These are phyloP conservation scores for Coranthus polyacanthus DNA, from an alignment of 2,797 vertebrate species.

Conservation along the genomic window DNA sequence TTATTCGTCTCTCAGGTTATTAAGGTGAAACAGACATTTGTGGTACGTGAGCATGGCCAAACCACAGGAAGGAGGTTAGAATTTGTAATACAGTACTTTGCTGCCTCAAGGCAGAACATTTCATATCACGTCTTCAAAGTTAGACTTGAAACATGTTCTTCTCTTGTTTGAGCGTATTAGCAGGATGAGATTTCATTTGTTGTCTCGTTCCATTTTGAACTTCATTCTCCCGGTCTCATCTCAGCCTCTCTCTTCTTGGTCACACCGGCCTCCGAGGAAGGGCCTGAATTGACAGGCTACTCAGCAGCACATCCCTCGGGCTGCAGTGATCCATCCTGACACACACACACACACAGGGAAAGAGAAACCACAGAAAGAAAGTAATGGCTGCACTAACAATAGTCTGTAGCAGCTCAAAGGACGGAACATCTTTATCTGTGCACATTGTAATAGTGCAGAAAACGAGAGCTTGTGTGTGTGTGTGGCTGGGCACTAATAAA, in stretches of 20 bases:
- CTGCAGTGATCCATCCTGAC: constrained; percentile 58
- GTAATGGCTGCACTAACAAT: constrained; percentile 49
- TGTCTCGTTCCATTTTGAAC: constrained; percentile 5
- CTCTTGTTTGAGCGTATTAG: background rate
- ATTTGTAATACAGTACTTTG: background rate
- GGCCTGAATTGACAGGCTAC: constrained; percentile 51
- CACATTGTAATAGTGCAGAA: constrained; percentile 25
- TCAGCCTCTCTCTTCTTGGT: constrained; percentile 14
- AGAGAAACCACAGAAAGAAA: constrained; percentile 16
- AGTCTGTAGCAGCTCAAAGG: constrained; percentile 24
- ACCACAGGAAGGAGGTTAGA: background rate
- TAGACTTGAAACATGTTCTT: background rate
- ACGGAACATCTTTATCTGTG: constrained; percentile 22
- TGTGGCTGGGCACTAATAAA: constrained; percentile 43
- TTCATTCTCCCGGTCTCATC: constrained; percentile 1
- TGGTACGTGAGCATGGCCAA: background rate
- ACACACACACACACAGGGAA: background rate
- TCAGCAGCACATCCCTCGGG: constrained; percentile 40
- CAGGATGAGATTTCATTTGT: background rate
- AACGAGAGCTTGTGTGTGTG: constrained; percentile 3
- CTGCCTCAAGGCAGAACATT: constrained; percentile 20
- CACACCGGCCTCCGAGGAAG: constrained; percentile 26
- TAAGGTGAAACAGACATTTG: background rate
- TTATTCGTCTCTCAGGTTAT: background rate
- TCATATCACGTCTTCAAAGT: background rate